Percentiles rank a stretch among this genome's conserved stretches.
phyloP scores from a whole-genome alignment of 2,797 vertebrate genomes.

The Danio kyathit region DNA sequence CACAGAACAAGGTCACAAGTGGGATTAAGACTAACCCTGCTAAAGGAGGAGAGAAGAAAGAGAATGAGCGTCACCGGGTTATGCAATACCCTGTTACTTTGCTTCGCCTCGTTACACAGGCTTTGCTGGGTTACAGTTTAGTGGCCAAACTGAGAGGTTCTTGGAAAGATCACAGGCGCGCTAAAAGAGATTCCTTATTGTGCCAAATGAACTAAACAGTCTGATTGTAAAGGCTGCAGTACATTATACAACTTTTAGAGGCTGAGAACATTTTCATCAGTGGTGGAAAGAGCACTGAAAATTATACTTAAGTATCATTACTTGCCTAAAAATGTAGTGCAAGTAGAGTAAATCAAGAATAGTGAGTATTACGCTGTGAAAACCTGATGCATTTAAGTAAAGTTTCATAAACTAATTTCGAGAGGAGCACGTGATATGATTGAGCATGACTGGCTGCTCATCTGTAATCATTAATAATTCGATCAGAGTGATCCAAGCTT shows the following conservation, averaged over 20 bases:
- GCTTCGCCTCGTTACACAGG: conserved; percentile 8
- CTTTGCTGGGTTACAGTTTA: conserved; percentile 41
- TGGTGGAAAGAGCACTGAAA: too few species aligned
- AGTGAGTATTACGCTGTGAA: too few species aligned
- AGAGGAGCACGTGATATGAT: too few species aligned
- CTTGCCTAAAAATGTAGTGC: too few species aligned
- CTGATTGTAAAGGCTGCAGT: not conserved
- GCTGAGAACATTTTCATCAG: not conserved
- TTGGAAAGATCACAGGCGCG: conserved; percentile 14
- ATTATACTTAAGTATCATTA: too few species aligned
- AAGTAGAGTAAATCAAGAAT: too few species aligned
- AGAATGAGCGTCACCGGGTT: conserved; percentile 43
- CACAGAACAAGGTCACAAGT: conserved; percentile 44
- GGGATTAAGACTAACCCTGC: conserved; percentile 47
- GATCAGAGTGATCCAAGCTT: too few species aligned
- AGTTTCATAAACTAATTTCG: too few species aligned
- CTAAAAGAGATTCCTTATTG: not conserved
- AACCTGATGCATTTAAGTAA: too few species aligned
- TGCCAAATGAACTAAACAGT: not conserved
- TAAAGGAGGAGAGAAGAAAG: conserved; percentile 22
- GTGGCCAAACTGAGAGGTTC: conserved; percentile 10
- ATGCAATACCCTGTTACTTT: conserved; percentile 39
- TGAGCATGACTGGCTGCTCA: too few species aligned
- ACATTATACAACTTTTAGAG: too few species aligned
- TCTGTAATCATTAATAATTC: too few species aligned